A percentile compares a stretch with the other conserved stretches of the same genome.
phyloP scores from a whole-genome alignment of 2,888 invertebrate species.

The Deilephila porcellus region DNA sequence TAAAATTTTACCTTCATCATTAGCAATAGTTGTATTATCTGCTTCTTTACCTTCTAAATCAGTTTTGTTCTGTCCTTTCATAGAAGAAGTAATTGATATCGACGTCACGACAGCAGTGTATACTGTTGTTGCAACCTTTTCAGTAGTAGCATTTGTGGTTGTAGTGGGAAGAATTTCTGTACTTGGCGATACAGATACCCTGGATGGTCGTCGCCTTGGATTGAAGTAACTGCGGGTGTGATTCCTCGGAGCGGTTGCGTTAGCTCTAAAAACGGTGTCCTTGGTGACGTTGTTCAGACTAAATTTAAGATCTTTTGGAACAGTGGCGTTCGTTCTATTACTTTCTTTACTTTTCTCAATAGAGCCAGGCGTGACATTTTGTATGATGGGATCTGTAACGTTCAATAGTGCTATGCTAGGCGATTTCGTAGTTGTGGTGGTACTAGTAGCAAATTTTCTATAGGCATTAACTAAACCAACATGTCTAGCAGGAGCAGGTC shows the following conservation, averaged over 20 bases:
- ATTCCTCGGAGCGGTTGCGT: conserved; percentile 61
- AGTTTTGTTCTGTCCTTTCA: conserved; percentile 78
- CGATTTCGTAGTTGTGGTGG: conserved; percentile 62
- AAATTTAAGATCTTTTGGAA: conserved; percentile 50
- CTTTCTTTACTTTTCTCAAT: conserved; percentile 56
- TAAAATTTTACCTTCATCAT: conserved; percentile 48
- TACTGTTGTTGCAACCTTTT: conserved; percentile 77
- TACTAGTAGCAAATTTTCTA: conserved; percentile 69
- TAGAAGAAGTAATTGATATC: conserved; percentile 80
- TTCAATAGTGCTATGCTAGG: conserved; percentile 64
- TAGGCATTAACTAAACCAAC: conserved; percentile 79
- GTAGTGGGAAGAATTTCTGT: conserved; percentile 59
- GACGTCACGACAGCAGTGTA: conserved; percentile 83
- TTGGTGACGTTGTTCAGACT: conserved; percentile 47
- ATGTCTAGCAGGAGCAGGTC: conserved; percentile 77
- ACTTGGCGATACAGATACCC: conserved; percentile 61
- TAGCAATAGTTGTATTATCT: conserved; percentile 57
- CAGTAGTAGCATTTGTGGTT: conserved; percentile 68
- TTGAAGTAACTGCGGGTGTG: conserved; percentile 72
- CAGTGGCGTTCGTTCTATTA: conserved; percentile 49
- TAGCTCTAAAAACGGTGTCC: conserved; percentile 55
- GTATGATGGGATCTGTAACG: conserved; percentile 62
- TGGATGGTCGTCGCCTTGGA: conserved; percentile 67
- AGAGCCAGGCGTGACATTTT: conserved; percentile 55
- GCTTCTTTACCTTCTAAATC: conserved; percentile 57